Conservation (phyloP, 2,113 vertebrate species). For the Corythoichthys haematopterus region DNA sequence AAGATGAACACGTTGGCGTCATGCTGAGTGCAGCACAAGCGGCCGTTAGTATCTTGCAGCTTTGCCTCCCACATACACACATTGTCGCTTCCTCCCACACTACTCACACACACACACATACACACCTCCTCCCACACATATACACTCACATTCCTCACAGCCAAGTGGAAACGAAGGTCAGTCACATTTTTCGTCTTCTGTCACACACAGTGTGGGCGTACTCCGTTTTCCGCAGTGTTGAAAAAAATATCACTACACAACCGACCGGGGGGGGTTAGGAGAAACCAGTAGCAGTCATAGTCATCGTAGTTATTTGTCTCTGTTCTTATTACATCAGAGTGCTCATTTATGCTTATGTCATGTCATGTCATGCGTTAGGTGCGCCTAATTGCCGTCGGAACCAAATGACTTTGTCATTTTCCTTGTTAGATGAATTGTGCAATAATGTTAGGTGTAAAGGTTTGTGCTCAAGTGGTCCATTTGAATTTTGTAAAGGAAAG, state of each 20-base stretch:
- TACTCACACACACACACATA: conserved; percentile 21
- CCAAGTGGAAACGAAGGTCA: conserved; percentile 57
- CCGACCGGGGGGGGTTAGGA: neutral
- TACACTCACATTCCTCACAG: conserved; percentile 17
- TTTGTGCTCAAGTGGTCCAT: too few species aligned
- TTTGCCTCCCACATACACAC: neutral
- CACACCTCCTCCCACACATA: neutral
- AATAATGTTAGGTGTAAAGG: too few species aligned
- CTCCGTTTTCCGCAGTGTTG: conserved; percentile 8
- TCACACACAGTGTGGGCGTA: conserved; percentile 35
- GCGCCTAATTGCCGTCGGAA: too few species aligned
- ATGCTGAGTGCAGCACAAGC: neutral
- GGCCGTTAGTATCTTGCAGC: neutral
- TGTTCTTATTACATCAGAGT: neutral
- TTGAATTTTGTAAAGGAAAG: too few species aligned
- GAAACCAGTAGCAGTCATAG: neutral
- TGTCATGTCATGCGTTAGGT: neutral
- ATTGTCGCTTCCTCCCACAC: neutral
- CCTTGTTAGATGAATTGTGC: too few species aligned
- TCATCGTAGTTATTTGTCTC: neutral
- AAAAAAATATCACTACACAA: neutral
- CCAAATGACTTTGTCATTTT: too few species aligned
- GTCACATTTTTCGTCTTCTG: conserved; percentile 55
- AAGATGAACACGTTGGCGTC: neutral
- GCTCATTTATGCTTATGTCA: neutral